These are phyloP conservation scores for Polyommatus icarus DNA, from an alignment of 2,888 invertebrate species.

Conservation along the genomic window DNA sequence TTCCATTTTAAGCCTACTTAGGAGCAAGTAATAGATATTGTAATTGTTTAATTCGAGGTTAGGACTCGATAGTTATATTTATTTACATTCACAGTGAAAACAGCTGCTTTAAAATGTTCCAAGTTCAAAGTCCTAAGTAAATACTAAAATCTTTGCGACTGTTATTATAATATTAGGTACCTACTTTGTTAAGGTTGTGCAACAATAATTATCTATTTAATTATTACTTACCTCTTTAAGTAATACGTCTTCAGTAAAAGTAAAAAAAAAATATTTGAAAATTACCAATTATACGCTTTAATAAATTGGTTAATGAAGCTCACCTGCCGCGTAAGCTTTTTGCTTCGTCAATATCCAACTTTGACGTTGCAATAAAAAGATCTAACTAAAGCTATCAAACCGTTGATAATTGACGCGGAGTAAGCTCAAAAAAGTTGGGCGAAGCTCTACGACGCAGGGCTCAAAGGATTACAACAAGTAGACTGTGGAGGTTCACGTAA, in stretches of 20 bases:
- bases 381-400: conserved; percentile 16
- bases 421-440: conserved; percentile 20
- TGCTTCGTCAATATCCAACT: conserved; percentile 9
- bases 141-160: no score
- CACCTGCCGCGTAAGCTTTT: conserved; percentile 24
- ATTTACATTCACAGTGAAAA: background rate
- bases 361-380: conserved; percentile 13
- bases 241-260: no score
- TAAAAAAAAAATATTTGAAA: conserved; percentile 3
- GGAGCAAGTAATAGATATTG: background rate
- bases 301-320: conserved; percentile 15
- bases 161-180: no score
- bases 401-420: conserved; percentile 22
- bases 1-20: conserved; percentile 16
- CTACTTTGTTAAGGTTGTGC: no score
- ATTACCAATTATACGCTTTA: conserved; percentile 19
- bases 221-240: no score
- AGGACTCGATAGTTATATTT: background rate
- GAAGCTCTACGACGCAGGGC: background rate
- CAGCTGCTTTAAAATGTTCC: no score
- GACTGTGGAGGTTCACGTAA: conserved; percentile 8
- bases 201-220: no score
- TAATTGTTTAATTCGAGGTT: background rate
- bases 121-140: no score
- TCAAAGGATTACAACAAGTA: conserved; percentile 5